These are phyloP conservation scores for Aphaenogaster floridana DNA, from an alignment of 1,140 invertebrate species.

Conservation along the genomic window DNA sequence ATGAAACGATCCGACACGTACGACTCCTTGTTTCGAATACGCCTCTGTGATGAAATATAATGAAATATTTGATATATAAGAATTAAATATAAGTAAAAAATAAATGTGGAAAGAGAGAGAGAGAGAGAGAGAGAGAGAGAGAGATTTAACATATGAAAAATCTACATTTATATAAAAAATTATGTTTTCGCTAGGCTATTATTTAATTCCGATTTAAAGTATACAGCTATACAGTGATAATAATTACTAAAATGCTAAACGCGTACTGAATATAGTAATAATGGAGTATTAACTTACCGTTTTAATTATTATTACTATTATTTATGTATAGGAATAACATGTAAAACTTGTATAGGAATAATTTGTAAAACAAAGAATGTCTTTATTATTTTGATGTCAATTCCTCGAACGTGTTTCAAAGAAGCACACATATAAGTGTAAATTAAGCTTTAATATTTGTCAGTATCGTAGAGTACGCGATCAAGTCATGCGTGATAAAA, in stretches of 20 bases:
- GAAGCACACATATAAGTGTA: not conserved
- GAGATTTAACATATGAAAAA: not conserved
- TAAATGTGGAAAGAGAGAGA: not conserved
- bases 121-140: not conserved
- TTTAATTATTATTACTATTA: not conserved
- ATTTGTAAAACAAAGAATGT: not conserved
- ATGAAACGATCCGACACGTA: conserved; percentile 55
- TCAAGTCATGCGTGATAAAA: not conserved
- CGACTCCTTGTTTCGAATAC: conserved; percentile 13
- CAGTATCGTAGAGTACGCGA: not conserved
- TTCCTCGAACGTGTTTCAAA: not conserved
- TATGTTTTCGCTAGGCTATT: not conserved
- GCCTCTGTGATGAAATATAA: not conserved
- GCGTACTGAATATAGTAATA: not conserved
- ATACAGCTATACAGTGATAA: too few species aligned
- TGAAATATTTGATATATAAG: not conserved
- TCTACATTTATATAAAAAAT: not conserved
- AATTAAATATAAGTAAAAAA: not conserved
- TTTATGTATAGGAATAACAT: not conserved
- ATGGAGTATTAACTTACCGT: not conserved
- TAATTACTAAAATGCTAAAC: not conserved
- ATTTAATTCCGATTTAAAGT: not conserved
- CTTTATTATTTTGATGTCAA: not conserved
- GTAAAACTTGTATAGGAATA: not conserved
- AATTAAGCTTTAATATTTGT: not conserved